Evolutionary conservation across 92 coral and sea anemone species (phyloP).

Genomic region (Pocillopora grandis): DNA sequence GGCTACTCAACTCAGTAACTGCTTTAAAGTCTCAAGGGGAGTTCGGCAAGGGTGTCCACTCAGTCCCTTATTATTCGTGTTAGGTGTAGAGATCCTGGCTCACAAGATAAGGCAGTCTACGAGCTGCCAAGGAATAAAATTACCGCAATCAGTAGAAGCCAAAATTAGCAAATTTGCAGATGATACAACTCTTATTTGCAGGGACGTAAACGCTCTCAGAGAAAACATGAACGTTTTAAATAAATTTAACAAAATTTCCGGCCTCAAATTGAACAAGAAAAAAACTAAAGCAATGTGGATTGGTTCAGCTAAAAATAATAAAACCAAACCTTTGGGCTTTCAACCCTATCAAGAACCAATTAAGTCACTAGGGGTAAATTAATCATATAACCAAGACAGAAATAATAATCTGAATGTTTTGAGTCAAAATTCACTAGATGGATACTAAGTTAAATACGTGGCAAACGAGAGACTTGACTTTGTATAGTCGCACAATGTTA

Average conservation of each 20-base stretch:
- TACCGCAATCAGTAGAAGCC: background rate
- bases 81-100: background rate
- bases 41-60: background rate
- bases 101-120: background rate
- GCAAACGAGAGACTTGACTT: constrained; percentile 32
- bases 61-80: background rate
- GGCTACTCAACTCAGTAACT: background rate
- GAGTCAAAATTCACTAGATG: background rate
- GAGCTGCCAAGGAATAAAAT: background rate
- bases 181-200: background rate
- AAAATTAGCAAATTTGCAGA: background rate
- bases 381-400: constrained; percentile 13
- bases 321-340: constrained; percentile 10
- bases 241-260: background rate
- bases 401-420: constrained; percentile 13
- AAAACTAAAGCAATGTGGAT: constrained; percentile 23
- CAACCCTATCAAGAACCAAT: constrained; percentile 7
- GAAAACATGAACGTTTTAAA: background rate
- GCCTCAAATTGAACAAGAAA: background rate
- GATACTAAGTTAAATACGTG: constrained; percentile 20
- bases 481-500: constrained; percentile 6
- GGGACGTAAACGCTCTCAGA: background rate
- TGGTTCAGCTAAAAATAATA: background rate
- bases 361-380: background rate
- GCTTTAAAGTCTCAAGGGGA: background rate